Evolutionary conservation across 2,797 vertebrate species (phyloP).

Genomic region (Micrastur ruficollis): DNA sequence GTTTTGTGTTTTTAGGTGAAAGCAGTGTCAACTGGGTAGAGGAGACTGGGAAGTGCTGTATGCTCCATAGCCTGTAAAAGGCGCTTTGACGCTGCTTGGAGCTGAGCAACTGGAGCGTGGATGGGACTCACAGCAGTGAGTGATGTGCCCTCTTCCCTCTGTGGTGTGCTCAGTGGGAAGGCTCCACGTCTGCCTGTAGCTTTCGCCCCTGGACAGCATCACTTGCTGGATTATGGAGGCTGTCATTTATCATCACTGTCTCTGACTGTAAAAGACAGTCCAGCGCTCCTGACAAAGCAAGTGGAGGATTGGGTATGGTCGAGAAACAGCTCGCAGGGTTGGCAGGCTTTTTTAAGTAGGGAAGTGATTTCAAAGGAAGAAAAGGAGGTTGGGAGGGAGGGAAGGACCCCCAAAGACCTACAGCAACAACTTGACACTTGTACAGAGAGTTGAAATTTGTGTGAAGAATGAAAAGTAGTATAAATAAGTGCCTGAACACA

Average conservation of each 20-base stretch:
- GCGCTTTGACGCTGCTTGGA: not conserved
- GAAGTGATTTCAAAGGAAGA: not conserved
- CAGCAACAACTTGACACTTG: not conserved
- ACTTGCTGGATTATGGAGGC: constrained; percentile 46
- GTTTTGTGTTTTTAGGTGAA: not conserved
- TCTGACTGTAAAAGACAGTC: constrained; percentile 38
- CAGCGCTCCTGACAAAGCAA: not conserved
- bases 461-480: not conserved
- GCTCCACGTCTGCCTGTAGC: not conserved
- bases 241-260: constrained; percentile 38
- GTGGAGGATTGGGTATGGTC: not conserved
- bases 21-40: not conserved
- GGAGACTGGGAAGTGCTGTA: not conserved
- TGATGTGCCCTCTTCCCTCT: not conserved
- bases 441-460: not conserved
- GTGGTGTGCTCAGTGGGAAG: not conserved
- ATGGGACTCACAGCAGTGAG: not conserved
- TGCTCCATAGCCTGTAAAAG: not conserved
- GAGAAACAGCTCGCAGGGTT: constrained; percentile 2
- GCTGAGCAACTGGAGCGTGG: accelerated
- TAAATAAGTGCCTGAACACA: not conserved
- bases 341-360: not conserved
- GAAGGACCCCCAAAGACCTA: not conserved
- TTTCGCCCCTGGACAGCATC: not conserved
- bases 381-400: not conserved